These are phyloP conservation scores for Eilema caniola DNA, from an alignment of 2,888 invertebrate genomes.

Conservation along the genomic window DNA sequence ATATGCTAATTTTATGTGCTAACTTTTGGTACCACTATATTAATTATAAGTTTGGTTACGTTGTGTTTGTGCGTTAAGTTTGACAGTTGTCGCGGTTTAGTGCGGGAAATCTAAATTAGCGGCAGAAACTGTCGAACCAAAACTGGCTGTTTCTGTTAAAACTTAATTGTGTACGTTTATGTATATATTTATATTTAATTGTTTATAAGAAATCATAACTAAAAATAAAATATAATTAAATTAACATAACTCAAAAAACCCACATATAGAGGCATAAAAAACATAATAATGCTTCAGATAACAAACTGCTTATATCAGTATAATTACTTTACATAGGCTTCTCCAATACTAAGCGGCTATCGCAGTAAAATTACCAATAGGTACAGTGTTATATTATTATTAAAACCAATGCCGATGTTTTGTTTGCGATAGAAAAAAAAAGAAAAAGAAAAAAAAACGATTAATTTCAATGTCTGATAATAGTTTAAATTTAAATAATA, in stretches of 20 bases:
- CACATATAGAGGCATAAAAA: no score
- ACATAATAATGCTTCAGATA: no score
- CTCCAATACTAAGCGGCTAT: background rate
- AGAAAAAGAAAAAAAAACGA: no score
- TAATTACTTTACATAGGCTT: background rate
- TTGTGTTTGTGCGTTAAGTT: constrained; percentile 20
- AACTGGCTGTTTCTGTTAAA: background rate
- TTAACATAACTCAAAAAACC: no score
- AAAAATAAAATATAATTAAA: no score
- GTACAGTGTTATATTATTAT: no score
- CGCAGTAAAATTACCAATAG: background rate
- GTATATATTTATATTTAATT: background rate
- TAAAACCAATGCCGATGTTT: no score
- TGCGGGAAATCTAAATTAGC: constrained; percentile 22
- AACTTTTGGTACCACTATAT: constrained; percentile 51
- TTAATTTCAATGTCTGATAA: no score
- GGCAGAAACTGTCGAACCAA: background rate
- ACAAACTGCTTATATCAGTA: no score
- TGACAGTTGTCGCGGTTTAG: constrained; percentile 26
- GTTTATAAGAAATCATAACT: no score
- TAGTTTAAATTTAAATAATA: no score
- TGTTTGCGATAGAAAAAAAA: no score
- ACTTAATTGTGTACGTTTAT: background rate
- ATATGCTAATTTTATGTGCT: constrained; percentile 69
- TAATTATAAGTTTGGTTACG: constrained; percentile 40